Evolutionary conservation across 2,797 vertebrate genomes (phyloP).

Genomic region (Zenarchopterus dispar): DNA sequence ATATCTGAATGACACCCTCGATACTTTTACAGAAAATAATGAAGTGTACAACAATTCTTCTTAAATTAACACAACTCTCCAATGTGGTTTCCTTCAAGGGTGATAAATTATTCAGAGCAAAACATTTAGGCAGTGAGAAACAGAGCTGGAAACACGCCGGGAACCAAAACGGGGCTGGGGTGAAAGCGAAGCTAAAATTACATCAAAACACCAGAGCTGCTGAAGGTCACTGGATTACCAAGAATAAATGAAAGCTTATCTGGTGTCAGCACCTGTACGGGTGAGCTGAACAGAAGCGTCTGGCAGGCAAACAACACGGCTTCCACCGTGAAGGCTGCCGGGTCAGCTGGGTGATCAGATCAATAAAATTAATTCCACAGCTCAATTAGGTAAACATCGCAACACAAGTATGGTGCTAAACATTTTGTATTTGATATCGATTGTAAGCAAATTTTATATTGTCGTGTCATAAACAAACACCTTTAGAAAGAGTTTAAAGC

Average conservation of each 20-base stretch:
- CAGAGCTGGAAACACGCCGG: constrained; percentile 2
- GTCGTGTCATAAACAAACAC: constrained; percentile 42
- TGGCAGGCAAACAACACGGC: background rate
- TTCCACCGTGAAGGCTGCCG: background rate
- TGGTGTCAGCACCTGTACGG: constrained; percentile 4
- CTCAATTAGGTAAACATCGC: constrained; percentile 39
- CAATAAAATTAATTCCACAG: constrained; percentile 49
- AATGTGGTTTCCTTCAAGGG: constrained; percentile 45
- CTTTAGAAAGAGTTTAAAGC: constrained; percentile 19
- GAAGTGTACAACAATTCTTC: background rate
- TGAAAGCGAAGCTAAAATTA: constrained; percentile 49
- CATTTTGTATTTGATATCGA: constrained; percentile 45
- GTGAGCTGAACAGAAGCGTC: background rate
- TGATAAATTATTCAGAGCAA: constrained; percentile 53
- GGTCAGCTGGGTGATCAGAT: constrained; percentile 37
- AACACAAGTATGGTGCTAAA: constrained; percentile 1
- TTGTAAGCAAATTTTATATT: constrained; percentile 31
- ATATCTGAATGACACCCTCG: too few relatives aligned
- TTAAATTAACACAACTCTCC: constrained; percentile 19
- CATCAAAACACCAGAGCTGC: constrained; percentile 32
- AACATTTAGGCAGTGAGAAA: constrained; percentile 38
- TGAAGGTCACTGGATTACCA: constrained; percentile 27
- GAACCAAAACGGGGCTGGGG: constrained; percentile 21
- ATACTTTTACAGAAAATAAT: background rate
- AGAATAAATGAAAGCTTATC: constrained; percentile 21